Evolutionary conservation across 2,113 vertebrate genomes (phyloP).

Genomic region (Silurus asotus): DNA sequence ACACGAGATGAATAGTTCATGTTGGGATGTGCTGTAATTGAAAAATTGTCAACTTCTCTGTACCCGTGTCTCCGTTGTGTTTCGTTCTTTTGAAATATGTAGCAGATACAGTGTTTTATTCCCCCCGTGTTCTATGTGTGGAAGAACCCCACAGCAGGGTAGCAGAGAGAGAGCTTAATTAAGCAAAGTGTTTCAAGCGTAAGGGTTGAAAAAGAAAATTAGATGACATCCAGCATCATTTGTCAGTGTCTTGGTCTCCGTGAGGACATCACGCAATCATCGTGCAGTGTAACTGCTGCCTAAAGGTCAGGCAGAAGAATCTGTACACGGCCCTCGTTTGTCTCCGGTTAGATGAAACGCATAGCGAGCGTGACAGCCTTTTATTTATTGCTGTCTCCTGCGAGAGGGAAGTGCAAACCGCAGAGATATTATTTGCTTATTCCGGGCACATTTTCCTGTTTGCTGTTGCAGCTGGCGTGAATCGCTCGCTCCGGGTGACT

Average conservation of each 20-base stretch:
- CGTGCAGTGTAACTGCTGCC: slow-evolving; percentile 55
- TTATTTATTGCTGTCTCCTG: slow-evolving; percentile 47
- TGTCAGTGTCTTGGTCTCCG: slow-evolving; percentile 59
- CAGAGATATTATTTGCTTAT: slow-evolving; percentile 47
- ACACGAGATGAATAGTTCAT: background rate
- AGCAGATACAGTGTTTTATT: slow-evolving; percentile 32
- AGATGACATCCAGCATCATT: slow-evolving; percentile 67
- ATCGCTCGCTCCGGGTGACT: slow-evolving; percentile 28
- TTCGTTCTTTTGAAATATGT: slow-evolving; percentile 20
- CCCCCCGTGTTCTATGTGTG: slow-evolving; percentile 27
- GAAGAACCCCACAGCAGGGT: slow-evolving; percentile 35
- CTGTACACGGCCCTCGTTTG: slow-evolving; percentile 46
- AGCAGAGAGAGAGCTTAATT: slow-evolving; percentile 65
- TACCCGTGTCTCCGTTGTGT: background rate
- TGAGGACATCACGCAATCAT: slow-evolving; percentile 52
- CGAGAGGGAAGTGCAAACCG: slow-evolving; percentile 29
- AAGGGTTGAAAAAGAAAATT: slow-evolving; percentile 65
- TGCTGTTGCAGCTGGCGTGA: slow-evolving; percentile 32
- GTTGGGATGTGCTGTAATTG: background rate
- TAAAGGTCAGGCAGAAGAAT: slow-evolving; percentile 60
- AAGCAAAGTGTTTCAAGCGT: slow-evolving; percentile 67
- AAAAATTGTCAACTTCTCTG: background rate
- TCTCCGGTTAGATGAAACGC: slow-evolving; percentile 54
- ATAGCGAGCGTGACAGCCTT: slow-evolving; percentile 42
- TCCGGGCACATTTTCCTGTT: slow-evolving; percentile 36